A percentile compares a stretch with the other conserved stretches of the same genome.
Evolutionary conservation across 2,888 invertebrate genomes (phyloP).

Genomic region (Drosophila multiciliata): DNA sequence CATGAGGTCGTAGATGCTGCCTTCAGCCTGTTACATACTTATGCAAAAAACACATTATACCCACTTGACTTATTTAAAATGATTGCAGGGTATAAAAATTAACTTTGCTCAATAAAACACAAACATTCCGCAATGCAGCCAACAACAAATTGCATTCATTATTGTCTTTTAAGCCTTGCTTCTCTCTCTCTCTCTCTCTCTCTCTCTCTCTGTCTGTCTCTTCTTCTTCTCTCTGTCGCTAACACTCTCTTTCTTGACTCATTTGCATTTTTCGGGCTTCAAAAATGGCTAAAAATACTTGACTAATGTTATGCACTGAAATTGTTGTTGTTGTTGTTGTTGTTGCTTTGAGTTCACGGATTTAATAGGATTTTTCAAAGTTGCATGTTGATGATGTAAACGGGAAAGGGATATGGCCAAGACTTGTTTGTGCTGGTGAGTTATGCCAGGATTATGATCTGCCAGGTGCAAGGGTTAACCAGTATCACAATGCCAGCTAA

Average conservation of each 20-base stretch:
- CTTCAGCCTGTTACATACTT: background rate
- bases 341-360: slow-evolving; percentile 56
- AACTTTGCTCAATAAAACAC: slow-evolving; percentile 20
- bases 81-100: background rate
- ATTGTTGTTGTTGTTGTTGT: slow-evolving; percentile 20
- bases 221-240: background rate
- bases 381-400: slow-evolving; percentile 29
- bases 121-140: slow-evolving; percentile 43
- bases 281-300: slow-evolving; percentile 68
- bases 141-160: slow-evolving; percentile 70
- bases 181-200: slow-evolving; percentile 1
- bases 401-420: slow-evolving; percentile 21
- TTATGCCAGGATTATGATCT: slow-evolving; percentile 26
- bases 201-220: background rate
- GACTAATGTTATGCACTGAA: slow-evolving; percentile 62
- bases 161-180: slow-evolving; percentile 45
- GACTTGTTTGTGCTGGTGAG: slow-evolving; percentile 23
- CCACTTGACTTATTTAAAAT: background rate
- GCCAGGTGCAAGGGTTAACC: background rate
- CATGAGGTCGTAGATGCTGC: background rate
- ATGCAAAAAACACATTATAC: no score
- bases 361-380: slow-evolving; percentile 71
- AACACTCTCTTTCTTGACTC: slow-evolving; percentile 27
- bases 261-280: slow-evolving; percentile 69
- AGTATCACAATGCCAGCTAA: slow-evolving; percentile 1